Base-by-base conservation (phyloP, 1,140 invertebrate species). In the Drosophila nikananu region DNA sequence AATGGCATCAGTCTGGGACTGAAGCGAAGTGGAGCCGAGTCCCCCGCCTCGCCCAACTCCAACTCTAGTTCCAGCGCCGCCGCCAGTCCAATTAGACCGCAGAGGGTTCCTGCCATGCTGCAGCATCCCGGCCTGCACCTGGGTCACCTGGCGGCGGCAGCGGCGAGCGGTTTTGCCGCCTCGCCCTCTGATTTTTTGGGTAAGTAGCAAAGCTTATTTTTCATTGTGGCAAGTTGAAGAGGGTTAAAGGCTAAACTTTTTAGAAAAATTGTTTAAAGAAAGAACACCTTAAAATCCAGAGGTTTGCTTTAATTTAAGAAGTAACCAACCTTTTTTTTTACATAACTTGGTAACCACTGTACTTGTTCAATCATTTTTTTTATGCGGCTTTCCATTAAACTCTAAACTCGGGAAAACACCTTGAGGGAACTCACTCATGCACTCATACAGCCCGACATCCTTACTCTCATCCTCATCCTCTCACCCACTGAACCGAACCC, bases 171-270 rank as follows among this genome's bases (percentile, higher is more conserved):
- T 57, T 95, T 84, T 70, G 94, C 94, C 0, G 84, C 95, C 5
- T 94, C 94, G 1, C 94, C 95, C 9, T 95, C 95, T 0, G 96
- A 97, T 87, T 96, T 97, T 83, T 94, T 97, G 78, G 96, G 97
- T 97, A 93, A 35, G 32, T 32, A 10, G 30, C 3, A 10, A 0
- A 32, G 30, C 30, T 32, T 30, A 30, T 30, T 30, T 30, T 0
- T 27, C 7, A 7, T 23, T 44, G 19, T 12, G 10, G 8, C 9
- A 44, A 21, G 5, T 12, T 44, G 3, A 3, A 19, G 5, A 2
- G 9, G 7, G 17, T 8, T 41, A 41, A 41, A n/a, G 39, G 1
- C 3, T 1, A 39, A 17, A 6, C 5, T 39, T 41, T 41, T n/a
- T n/a, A 9, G 1, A 42, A 19, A 19, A 19, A 42, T 42, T 2